phyloP scores from a whole-genome alignment of 2,113 vertebrate species.

The Pipa parva region DNA sequence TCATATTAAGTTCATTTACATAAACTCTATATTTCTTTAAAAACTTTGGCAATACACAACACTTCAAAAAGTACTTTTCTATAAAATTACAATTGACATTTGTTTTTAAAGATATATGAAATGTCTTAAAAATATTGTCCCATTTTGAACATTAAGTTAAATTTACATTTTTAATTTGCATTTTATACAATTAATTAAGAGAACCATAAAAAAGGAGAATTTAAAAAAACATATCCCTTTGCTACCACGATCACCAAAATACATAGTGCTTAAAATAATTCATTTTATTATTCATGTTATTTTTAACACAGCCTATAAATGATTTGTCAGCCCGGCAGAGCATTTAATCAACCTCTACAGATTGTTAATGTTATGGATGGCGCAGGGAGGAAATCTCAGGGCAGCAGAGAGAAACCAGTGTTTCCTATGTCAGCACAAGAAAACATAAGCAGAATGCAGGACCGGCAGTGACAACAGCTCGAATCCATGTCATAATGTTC shows the following conservation, averaged over 20 bases:
- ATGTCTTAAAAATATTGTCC: too few species aligned
- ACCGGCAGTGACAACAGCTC: slow-evolving; percentile 3
- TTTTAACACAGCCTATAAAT: slow-evolving; percentile 54
- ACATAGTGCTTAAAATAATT: slow-evolving; percentile 50
- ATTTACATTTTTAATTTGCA: neutral
- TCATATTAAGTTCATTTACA: too few species aligned
- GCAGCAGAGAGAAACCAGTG: slow-evolving; percentile 17
- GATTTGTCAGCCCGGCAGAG: slow-evolving; percentile 61
- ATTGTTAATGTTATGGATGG: slow-evolving; percentile 69
- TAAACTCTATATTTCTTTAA: too few species aligned
- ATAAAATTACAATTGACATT: too few species aligned
- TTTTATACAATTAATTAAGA: neutral
- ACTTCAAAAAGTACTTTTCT: too few species aligned
- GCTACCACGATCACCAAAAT: neutral
- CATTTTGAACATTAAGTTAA: too few species aligned
- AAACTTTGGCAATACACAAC: too few species aligned
- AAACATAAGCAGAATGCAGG: slow-evolving; percentile 5
- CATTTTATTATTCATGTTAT: slow-evolving; percentile 50
- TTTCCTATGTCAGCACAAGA: slow-evolving; percentile 31
- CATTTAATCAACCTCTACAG: slow-evolving; percentile 67
- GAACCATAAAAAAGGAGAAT: neutral
- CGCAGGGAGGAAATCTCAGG: slow-evolving; percentile 66
- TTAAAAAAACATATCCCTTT: neutral
- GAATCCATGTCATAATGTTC: neutral
- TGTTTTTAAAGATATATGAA: too few species aligned